Conservation (phyloP, 2,888 invertebrate species). For the Actias luna region DNA sequence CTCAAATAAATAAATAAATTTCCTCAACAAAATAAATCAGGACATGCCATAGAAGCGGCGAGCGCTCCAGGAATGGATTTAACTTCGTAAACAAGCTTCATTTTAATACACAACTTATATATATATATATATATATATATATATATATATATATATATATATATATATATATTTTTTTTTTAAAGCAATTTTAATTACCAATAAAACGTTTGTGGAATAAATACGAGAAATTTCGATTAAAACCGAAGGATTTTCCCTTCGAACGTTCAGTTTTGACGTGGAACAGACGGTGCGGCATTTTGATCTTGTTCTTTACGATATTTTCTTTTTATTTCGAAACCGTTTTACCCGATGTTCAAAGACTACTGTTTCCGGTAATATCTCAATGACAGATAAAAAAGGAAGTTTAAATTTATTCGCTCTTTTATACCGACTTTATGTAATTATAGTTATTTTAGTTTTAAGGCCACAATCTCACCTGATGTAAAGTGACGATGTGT, state of each 20-base stretch:
- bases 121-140: too few relatives aligned
- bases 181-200: not conserved
- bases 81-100: too few relatives aligned
- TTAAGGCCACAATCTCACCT: not conserved
- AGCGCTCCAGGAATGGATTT: too few relatives aligned
- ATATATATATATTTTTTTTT: too few relatives aligned
- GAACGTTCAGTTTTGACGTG: not conserved
- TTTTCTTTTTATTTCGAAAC: not conserved
- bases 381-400: not conserved
- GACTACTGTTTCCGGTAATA: not conserved
- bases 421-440: too few relatives aligned
- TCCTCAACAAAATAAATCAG: too few relatives aligned
- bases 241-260: not conserved
- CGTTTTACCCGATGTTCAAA: not conserved
- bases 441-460: not conserved
- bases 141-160: too few relatives aligned
- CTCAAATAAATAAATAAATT: too few relatives aligned
- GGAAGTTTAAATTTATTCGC: not conserved
- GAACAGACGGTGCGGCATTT: not conserved
- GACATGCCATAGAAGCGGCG: too few relatives aligned
- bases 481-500: too few relatives aligned
- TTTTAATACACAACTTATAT: too few relatives aligned
- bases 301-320: not conserved
- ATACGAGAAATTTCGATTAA: not conserved
- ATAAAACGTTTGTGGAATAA: not conserved